A percentile compares a stretch with the other conserved stretches of the same genome.
Conservation (phyloP, 1,140 invertebrate genomes). For the Aphelinus certus region DNA sequence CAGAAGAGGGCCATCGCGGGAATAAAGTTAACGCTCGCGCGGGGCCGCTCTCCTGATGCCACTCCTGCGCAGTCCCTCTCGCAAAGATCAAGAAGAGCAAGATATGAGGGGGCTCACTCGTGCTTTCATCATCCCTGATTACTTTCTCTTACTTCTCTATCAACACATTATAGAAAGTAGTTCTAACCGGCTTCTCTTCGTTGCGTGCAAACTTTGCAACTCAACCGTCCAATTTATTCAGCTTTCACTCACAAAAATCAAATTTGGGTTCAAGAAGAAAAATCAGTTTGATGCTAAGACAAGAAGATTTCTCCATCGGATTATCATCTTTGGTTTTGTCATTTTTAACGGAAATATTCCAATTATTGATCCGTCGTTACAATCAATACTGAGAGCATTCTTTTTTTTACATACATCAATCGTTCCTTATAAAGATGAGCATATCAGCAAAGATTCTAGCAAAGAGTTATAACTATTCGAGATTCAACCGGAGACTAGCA, state of each 20-base stretch:
- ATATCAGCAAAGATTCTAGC: too few relatives aligned
- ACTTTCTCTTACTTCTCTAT: conserved; percentile 37
- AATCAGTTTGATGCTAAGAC: too few relatives aligned
- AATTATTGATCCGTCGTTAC: too few relatives aligned
- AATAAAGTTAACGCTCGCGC: conserved; percentile 27
- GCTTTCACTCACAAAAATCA: not conserved
- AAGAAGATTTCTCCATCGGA: not conserved
- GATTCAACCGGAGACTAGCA: too few relatives aligned
- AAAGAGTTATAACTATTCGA: too few relatives aligned
- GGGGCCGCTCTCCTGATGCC: not conserved
- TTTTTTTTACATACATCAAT: too few relatives aligned
- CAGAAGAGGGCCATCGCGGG: conserved; percentile 22
- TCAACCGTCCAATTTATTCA: not conserved
- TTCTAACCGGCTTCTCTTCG: not conserved
- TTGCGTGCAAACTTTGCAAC: too few relatives aligned
- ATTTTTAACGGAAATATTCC: too few relatives aligned
- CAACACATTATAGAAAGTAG: conserved; percentile 25
- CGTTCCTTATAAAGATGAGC: too few relatives aligned
- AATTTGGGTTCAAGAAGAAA: too few relatives aligned
- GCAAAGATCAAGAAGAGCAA: conserved; percentile 22
- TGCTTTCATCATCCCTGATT: conserved; percentile 49
- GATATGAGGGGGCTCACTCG: conserved; percentile 15
- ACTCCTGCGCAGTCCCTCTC: not conserved
- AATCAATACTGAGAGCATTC: too few relatives aligned
- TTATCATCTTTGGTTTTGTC: too few relatives aligned